phyloP scores from a whole-genome alignment of 2,797 vertebrate species.

The Streptopelia turtur region DNA sequence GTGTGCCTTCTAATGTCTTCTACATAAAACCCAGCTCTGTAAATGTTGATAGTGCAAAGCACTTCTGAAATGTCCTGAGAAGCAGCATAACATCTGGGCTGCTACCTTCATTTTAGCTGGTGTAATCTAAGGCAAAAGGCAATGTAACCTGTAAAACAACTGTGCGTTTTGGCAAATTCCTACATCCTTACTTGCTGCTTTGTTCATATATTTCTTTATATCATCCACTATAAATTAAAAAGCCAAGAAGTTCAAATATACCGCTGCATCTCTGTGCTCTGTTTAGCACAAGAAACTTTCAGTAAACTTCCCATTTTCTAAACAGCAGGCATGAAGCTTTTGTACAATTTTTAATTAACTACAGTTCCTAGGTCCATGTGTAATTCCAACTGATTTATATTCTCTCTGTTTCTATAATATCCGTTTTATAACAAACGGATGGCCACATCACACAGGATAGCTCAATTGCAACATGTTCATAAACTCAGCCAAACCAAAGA shows the following conservation, averaged over 20 bases:
- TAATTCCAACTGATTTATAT: neutral
- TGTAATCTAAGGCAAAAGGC: neutral
- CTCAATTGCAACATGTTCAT: slow-evolving; percentile 13
- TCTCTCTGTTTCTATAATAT: slow-evolving; percentile 42
- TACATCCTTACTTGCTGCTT: neutral
- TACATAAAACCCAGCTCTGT: neutral
- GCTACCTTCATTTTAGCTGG: neutral
- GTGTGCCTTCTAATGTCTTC: too few species aligned
- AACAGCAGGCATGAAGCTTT: slow-evolving; percentile 6
- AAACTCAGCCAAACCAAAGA: neutral
- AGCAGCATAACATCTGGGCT: neutral
- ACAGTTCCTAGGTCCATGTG: neutral
- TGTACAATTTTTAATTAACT: slow-evolving; percentile 49
- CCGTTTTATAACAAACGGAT: neutral
- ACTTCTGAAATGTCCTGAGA: neutral
- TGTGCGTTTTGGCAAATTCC: neutral
- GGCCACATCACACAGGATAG: neutral
- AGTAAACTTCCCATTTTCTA: slow-evolving; percentile 18
- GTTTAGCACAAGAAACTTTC: neutral
- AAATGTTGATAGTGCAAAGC: neutral
- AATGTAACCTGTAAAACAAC: neutral
- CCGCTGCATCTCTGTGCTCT: neutral
- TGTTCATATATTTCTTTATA: neutral
- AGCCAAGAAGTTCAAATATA: neutral
- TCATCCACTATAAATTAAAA: neutral